A percentile compares a stretch with the other conserved stretches of the same genome.
Conservation (phyloP, 2,888 invertebrate species). For the Epistrophella euchroma region DNA sequence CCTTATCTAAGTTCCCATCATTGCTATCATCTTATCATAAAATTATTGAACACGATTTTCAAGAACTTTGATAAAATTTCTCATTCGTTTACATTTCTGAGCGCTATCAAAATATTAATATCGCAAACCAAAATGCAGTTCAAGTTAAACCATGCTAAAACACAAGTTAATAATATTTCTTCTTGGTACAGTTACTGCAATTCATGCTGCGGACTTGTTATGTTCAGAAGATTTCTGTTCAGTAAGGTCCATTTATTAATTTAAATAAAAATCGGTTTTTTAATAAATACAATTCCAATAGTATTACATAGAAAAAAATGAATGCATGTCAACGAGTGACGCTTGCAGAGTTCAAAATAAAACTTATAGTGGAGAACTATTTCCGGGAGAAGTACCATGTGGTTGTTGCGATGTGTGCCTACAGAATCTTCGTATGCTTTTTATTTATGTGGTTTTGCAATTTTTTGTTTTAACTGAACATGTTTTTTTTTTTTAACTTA, state of each 20-base stretch:
- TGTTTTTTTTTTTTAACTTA: slow-evolving; percentile 73
- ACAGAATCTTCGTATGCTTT: slow-evolving; percentile 85
- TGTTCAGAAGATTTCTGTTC: slow-evolving; percentile 67
- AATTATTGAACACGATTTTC: slow-evolving; percentile 6
- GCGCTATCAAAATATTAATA: slow-evolving; percentile 28
- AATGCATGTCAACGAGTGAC: slow-evolving; percentile 83
- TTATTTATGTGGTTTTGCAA: not conserved
- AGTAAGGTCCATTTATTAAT: slow-evolving; percentile 16
- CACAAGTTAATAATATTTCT: slow-evolving; percentile 5
- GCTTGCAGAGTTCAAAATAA: slow-evolving; percentile 86
- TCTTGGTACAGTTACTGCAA: not conserved
- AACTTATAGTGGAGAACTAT: slow-evolving; percentile 85
- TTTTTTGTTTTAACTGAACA: not conserved
- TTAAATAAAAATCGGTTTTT: not conserved
- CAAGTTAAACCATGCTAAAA: slow-evolving; percentile 43
- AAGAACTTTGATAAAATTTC: slow-evolving; percentile 52
- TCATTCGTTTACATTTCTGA: not conserved
- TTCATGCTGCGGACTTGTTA: slow-evolving; percentile 44
- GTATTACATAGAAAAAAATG: slow-evolving; percentile 78
- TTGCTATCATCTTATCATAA: slow-evolving; percentile 1
- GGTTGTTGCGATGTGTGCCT: slow-evolving; percentile 88
- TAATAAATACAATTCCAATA: slow-evolving; percentile 34
- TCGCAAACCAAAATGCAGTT: slow-evolving; percentile 42
- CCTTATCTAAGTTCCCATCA: slow-evolving; percentile 5
- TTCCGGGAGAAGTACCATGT: slow-evolving; percentile 86